Conservation (phyloP, 2,797 vertebrate genomes). For the Eidolon dupreanum region DNA sequence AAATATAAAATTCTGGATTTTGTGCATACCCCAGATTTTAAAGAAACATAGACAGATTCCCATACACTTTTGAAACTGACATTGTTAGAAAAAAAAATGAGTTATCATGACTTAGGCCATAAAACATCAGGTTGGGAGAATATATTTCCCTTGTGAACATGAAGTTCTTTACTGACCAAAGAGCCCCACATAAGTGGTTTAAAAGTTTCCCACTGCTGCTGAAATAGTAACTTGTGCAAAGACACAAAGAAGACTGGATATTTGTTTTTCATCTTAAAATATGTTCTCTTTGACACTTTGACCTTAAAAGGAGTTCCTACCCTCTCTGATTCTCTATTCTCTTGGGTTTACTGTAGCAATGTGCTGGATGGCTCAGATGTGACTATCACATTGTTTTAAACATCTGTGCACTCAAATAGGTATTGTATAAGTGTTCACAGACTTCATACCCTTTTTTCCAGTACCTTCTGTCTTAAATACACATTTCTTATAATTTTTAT, state of each 20-base stretch:
- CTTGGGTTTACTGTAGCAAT: neutral
- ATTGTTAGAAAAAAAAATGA: neutral
- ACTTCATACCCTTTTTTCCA: neutral
- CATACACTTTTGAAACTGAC: neutral
- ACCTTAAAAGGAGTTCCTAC: conserved; percentile 24
- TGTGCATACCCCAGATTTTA: neutral
- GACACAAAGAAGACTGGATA: conserved; percentile 27
- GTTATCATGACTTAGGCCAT: neutral
- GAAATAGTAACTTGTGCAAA: conserved; percentile 59
- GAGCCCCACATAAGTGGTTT: conserved; percentile 29
- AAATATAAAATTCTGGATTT: conserved; percentile 1
- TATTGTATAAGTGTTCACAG: neutral
- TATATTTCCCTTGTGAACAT: conserved; percentile 23
- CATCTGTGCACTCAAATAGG: neutral
- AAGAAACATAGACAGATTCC: neutral
- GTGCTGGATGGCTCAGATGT: neutral
- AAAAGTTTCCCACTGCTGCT: conserved; percentile 65
- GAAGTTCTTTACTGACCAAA: neutral
- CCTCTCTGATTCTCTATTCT: neutral
- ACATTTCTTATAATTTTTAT: neutral
- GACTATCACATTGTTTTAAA: neutral
- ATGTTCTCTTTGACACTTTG: conserved; percentile 20
- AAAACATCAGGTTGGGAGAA: conserved; percentile 14
- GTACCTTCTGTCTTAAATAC: neutral
- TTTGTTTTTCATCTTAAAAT: conserved; percentile 66